A percentile compares a stretch with the other conserved stretches of the same genome.
phyloP scores from a whole-genome alignment of 37 sponge, comb jelly and placozoan species.

The Halisarca cf. caerulea region DNA sequence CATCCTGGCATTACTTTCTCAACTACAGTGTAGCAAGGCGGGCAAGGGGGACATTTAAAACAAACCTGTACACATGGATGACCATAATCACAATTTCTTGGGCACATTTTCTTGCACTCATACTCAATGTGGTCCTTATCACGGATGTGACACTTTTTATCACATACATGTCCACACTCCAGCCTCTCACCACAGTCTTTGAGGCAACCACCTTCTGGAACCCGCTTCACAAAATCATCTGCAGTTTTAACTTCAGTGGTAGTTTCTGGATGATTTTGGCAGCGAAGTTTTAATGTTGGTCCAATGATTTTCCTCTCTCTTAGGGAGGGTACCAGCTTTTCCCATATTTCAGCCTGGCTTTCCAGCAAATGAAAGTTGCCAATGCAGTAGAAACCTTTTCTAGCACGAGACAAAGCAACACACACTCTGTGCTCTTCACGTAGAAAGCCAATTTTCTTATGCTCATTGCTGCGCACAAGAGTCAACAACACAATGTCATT shows the following conservation, averaged over 20 bases:
- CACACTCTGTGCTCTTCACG: constrained; percentile 56
- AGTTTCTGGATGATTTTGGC: constrained; percentile 75
- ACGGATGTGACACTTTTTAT: constrained; percentile 50
- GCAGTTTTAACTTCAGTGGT: constrained; percentile 22
- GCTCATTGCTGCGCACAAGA: constrained; percentile 74
- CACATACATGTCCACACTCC: constrained; percentile 76
- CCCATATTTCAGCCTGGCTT: constrained; percentile 60
- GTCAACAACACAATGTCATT: constrained; percentile 91
- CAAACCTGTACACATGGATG: constrained; percentile 48
- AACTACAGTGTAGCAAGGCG: constrained; percentile 24
- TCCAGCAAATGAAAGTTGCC: constrained; percentile 73
- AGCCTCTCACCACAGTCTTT: constrained; percentile 52
- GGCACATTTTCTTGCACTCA: constrained; percentile 58
- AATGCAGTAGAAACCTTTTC: constrained; percentile 65
- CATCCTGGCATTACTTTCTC: constrained; percentile 39
- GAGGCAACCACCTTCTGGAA: constrained; percentile 77
- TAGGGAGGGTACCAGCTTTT: constrained; percentile 49
- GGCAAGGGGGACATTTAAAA: constrained; percentile 13
- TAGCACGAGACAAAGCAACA: constrained; percentile 79
- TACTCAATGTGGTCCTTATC: constrained; percentile 67
- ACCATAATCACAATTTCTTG: constrained; percentile 11
- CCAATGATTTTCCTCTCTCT: constrained; percentile 41
- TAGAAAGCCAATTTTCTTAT: constrained; percentile 76
- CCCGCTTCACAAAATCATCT: constrained; percentile 50
- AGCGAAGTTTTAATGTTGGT: constrained; percentile 54